Evolutionary conservation across 35 echinoderm and acorn worm species (phyloP).

Genomic region (Eucidaris tribuloides): DNA sequence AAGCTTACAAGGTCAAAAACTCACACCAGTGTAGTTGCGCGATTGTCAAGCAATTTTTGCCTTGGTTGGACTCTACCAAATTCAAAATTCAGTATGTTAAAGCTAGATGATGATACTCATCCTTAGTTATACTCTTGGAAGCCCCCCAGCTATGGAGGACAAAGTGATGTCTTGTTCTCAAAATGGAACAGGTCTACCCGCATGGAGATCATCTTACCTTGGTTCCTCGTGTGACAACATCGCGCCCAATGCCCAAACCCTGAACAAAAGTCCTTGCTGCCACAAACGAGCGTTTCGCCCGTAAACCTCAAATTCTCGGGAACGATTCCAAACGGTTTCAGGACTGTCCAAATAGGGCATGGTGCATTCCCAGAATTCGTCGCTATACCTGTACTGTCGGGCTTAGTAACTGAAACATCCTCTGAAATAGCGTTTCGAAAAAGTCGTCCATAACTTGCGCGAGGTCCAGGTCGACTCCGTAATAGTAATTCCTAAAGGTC

Average conservation of each 20-base stretch:
- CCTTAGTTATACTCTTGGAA: too few species aligned
- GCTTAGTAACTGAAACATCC: slow-evolving; percentile 76
- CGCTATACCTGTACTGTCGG: slow-evolving; percentile 44
- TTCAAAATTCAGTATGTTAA: too few species aligned
- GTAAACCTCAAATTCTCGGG: slow-evolving; percentile 54
- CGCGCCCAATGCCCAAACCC: slow-evolving; percentile 64
- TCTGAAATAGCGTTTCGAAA: slow-evolving; percentile 67
- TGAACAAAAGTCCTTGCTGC: slow-evolving; percentile 86
- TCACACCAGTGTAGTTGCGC: too few species aligned
- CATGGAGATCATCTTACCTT: too few species aligned
- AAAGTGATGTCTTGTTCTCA: too few species aligned
- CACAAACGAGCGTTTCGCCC: slow-evolving; percentile 65
- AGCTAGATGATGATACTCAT: too few species aligned
- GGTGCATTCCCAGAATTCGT: slow-evolving; percentile 65
- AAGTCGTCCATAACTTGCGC: slow-evolving; percentile 79
- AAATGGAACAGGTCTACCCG: too few species aligned
- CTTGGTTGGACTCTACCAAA: too few species aligned
- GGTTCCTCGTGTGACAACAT: slow-evolving; percentile 57
- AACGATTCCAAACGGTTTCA: slow-evolving; percentile 75
- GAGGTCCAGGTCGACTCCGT: slow-evolving; percentile 76
- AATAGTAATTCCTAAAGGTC: slow-evolving; percentile 75
- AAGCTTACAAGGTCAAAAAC: too few species aligned
- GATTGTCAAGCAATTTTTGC: too few species aligned
- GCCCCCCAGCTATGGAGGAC: too few species aligned
- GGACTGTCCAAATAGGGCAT: slow-evolving; percentile 43